Base-by-base conservation (phyloP, 2,888 invertebrate species). In the Polylopha cassiicola region DNA sequence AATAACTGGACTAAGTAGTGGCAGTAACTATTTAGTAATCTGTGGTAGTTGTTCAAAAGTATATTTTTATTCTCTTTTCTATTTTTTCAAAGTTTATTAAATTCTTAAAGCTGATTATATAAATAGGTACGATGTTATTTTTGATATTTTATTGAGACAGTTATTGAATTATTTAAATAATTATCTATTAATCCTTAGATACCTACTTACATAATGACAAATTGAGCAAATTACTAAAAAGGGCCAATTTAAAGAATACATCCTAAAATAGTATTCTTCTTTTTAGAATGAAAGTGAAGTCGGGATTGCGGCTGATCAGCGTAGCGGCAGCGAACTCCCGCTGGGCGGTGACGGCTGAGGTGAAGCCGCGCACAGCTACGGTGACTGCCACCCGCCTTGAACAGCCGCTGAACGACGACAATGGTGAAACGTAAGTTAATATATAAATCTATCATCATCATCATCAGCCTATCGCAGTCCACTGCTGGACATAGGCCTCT, bases 291-390 rank as follows among this genome's bases (percentile, higher is more conserved):
- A 91, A 95, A 51, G 96, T 97, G 36, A 95, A 96, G 73, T 93
- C 93, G 32, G 97, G 97, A 0, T 80, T 97, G 41, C 89, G 92
- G 47, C 89, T 98, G 55, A 86, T 97, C 65, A 94, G 94, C 47
- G 95, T 94, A 13, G 91, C 93, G 32, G 89, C 92, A 72, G 91
- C 87, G 59, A 91, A 76, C 53, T 91, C 89, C 37, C 89, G 89
- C 44, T 98, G 98, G 98, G 95, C 92, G 55, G 91, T 97, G 52
- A 93, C 93, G 11, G 91, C 95, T 28, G 96, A 97, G 61, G 91
- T 93, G 32, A 92, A 95, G 65, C 93, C 95, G 52, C 94, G 95
- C 2, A 91, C 92, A 1, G 97, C 95, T 15, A 93, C 95, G 8
- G 95, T 97, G 37, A 97, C 95, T 0, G 95, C 95, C 0, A 90